Evolutionary conservation across 1,140 invertebrate species (phyloP), one percentile per base, ranked within the genome.

Genomic region (Halyomorpha halys): DNA sequence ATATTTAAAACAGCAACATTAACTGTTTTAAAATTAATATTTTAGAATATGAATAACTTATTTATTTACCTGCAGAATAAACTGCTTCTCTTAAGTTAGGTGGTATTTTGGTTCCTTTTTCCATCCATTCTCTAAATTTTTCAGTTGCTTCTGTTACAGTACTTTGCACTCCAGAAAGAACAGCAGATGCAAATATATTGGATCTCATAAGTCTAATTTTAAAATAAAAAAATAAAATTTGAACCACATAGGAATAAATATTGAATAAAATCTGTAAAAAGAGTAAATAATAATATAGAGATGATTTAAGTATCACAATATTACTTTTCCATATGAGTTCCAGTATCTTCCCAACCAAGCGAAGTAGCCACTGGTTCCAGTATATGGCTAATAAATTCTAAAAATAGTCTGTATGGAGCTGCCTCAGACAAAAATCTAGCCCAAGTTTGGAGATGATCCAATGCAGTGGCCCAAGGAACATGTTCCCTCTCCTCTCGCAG

Each of bases 71-170:
- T 47, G 86, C 83, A 23, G 81, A 80, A 70, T 90, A 91, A 30
- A 89, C 82, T 16, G 86, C 82, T 71, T 83, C 81, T 54, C 86
- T 78, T n/a, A 90, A 76, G 73, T 89, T 86, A 0, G 85, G 81
- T 15, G 82, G 77, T 27, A 88, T 80, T 13, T 76, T 73, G 66
- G 76, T 73, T 16, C 79, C 77, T 45, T 77, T 77, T 0, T 74
- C 67, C 79, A 85, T 86, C 85, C 86, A 89, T 56, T 79, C 77
- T 53, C 80, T 74, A 70, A 89, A 89, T 62, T 80, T 73, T 61
- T 68, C 70, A 69, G 78, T 82, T 0, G 86, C 84, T 69, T 82
- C 78, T 45, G 79, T 77, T 0, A 86, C 79, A 0, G 85, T 81
- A 21, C 80, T 76, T 27, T 83, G 79, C 25, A 86, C 75, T 68